Percentiles rank a stretch among this genome's conserved stretches.
Evolutionary conservation across 1,140 invertebrate species (phyloP).

Genomic region (Samia ricini): DNA sequence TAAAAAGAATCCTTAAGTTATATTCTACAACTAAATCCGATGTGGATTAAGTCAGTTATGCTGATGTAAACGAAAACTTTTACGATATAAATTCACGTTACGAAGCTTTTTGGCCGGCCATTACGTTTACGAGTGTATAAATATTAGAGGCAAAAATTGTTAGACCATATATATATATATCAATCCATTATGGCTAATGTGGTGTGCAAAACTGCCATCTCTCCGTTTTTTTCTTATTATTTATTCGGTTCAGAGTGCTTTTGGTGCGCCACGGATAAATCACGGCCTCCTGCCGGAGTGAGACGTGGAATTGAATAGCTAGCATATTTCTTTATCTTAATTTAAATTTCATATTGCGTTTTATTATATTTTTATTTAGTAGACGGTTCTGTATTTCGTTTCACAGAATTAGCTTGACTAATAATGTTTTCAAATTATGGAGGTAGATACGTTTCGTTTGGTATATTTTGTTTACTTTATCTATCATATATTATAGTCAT

Average conservation of each 20-base stretch:
- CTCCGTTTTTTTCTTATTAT: slow-evolving; percentile 12
- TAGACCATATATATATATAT: slow-evolving; percentile 7
- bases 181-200: slow-evolving; percentile 4
- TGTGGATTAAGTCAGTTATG: too few relatives aligned
- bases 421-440: too few relatives aligned
- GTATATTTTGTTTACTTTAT: too few relatives aligned
- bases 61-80: too few relatives aligned
- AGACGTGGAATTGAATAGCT: slow-evolving; percentile 11
- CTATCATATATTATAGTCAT: too few relatives aligned
- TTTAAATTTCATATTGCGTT: slow-evolving; percentile 9
- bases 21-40: too few relatives aligned
- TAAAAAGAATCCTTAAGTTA: too few relatives aligned
- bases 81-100: too few relatives aligned
- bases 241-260: slow-evolving; percentile 19
- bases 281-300: slow-evolving; percentile 14
- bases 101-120: too few relatives aligned
- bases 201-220: slow-evolving; percentile 4
- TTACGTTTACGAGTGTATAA: background rate
- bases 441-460: too few relatives aligned
- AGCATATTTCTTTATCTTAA: slow-evolving; percentile 24
- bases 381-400: too few relatives aligned
- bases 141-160: background rate
- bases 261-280: slow-evolving; percentile 18
- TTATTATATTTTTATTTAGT: background rate
- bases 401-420: too few relatives aligned